Evolutionary conservation across 2,888 invertebrate genomes (phyloP).

Genomic region (Drosophila antonietae): DNA sequence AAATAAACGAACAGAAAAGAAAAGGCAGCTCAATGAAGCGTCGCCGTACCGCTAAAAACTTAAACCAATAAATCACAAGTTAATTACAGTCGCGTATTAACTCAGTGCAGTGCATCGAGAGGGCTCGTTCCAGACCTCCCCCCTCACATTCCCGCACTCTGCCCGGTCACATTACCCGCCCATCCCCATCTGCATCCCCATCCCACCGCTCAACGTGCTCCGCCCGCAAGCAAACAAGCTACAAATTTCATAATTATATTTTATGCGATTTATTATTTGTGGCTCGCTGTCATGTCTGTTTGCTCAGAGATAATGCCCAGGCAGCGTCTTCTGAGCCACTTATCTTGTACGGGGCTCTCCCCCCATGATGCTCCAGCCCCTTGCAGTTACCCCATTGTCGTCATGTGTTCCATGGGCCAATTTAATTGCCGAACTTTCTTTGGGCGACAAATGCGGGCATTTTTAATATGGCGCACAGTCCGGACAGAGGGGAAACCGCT

Average conservation of each 20-base stretch:
- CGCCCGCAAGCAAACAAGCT: slow-evolving; percentile 43
- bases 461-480: slow-evolving; percentile 45
- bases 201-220: neutral
- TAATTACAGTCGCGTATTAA: slow-evolving; percentile 83
- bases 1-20: slow-evolving; percentile 35
- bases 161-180: slow-evolving; percentile 1
- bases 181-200: neutral
- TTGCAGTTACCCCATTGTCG: slow-evolving; percentile 55
- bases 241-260: slow-evolving; percentile 83
- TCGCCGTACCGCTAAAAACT: slow-evolving; percentile 69
- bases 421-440: slow-evolving; percentile 75
- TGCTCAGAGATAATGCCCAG: slow-evolving; percentile 77
- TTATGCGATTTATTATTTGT: slow-evolving; percentile 83
- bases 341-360: slow-evolving; percentile 39
- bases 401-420: slow-evolving; percentile 66
- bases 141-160: slow-evolving; percentile 5
- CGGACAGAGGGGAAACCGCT: neutral
- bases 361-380: neutral
- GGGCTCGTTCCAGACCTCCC: slow-evolving; percentile 18
- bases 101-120: slow-evolving; percentile 70
- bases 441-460: slow-evolving; percentile 65
- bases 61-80: slow-evolving; percentile 82
- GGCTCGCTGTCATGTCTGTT: slow-evolving; percentile 75
- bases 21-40: slow-evolving; percentile 62
- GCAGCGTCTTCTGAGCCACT: slow-evolving; percentile 55